Conservation (phyloP, 2,888 invertebrate genomes). For the Isoperla grammatica region DNA sequence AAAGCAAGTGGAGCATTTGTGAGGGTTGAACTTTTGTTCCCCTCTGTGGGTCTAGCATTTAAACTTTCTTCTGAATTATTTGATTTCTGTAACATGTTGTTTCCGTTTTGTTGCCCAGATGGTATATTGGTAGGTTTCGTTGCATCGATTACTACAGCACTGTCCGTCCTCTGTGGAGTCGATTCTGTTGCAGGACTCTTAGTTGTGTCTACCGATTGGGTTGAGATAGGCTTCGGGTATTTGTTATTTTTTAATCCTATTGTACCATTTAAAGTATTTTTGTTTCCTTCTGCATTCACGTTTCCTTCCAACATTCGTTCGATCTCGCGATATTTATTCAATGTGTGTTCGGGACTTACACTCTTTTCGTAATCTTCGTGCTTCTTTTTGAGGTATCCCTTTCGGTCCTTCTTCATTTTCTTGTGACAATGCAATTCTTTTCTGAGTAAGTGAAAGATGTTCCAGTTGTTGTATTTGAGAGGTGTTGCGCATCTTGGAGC, state of each 20-base stretch:
- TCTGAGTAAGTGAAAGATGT: constrained; percentile 57
- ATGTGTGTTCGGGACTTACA: constrained; percentile 5
- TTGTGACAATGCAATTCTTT: constrained; percentile 43
- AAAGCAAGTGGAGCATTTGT: too few relatives aligned
- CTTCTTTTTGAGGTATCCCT: constrained; percentile 21
- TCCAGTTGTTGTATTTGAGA: constrained; percentile 51
- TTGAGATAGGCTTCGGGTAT: too few relatives aligned
- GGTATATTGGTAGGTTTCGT: too few relatives aligned
- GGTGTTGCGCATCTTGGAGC: constrained; percentile 58
- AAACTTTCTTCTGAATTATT: too few relatives aligned
- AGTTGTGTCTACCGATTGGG: too few relatives aligned
- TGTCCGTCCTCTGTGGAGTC: too few relatives aligned
- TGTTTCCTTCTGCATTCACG: not conserved
- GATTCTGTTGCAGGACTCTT: too few relatives aligned
- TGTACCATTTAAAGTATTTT: not conserved
- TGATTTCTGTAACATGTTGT: too few relatives aligned
- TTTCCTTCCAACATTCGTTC: not conserved
- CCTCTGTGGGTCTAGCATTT: too few relatives aligned
- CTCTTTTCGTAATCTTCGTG: constrained; percentile 25
- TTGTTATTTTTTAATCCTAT: not conserved
- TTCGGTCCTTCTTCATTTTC: constrained; percentile 14
- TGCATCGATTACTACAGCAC: too few relatives aligned
- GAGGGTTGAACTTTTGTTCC: too few relatives aligned
- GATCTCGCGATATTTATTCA: not conserved
- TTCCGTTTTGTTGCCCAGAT: too few relatives aligned